Conservation (phyloP, 2,113 vertebrate genomes). For the Carettochelys insculpta region DNA sequence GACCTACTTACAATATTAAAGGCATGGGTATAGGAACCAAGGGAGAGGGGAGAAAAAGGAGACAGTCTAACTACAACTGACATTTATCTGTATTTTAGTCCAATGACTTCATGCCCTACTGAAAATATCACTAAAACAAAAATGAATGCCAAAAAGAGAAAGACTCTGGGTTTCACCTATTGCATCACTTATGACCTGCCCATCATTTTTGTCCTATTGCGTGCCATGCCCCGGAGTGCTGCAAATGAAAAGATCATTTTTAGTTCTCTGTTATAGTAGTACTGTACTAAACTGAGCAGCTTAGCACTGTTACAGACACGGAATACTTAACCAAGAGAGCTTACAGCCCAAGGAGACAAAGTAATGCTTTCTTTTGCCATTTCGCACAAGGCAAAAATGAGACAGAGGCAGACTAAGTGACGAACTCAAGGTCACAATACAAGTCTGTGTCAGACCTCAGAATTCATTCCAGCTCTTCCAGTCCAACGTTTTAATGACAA, state of each 20-base stretch:
- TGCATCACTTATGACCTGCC: neutral
- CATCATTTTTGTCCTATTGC: neutral
- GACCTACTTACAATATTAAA: slow-evolving; percentile 68
- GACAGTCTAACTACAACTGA: slow-evolving; percentile 46
- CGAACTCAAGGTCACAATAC: neutral
- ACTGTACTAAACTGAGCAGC: neutral
- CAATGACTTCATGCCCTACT: slow-evolving; percentile 40
- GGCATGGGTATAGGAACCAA: slow-evolving; percentile 21
- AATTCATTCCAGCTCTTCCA: neutral
- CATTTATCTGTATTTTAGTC: slow-evolving; percentile 38
- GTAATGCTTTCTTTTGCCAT: neutral
- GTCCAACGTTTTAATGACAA: neutral
- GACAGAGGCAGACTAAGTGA: neutral
- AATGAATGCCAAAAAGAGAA: slow-evolving; percentile 36
- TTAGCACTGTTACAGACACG: neutral
- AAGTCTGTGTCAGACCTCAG: neutral
- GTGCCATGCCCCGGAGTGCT: neutral
- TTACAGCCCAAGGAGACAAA: neutral
- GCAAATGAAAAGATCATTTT: neutral
- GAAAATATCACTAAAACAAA: slow-evolving; percentile 10
- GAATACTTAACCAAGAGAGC: neutral
- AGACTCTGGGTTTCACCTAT: neutral
- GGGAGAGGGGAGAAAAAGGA: neutral
- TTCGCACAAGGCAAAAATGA: neutral
- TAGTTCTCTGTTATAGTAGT: neutral